Conservation (phyloP, 1,140 invertebrate species). For the Aphelinus atriplicis region DNA sequence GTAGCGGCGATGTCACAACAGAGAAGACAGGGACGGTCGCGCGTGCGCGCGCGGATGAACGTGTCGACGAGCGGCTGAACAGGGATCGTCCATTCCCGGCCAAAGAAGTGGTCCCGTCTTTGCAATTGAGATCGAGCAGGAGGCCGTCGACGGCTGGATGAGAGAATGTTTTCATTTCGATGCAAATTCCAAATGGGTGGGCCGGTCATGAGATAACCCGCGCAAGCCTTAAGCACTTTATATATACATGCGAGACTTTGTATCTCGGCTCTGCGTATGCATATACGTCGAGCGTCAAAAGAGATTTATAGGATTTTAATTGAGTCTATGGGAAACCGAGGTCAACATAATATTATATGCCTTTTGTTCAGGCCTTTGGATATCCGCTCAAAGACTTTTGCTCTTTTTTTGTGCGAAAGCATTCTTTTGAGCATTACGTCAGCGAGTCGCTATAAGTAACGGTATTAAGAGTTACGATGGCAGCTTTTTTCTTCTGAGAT, state of each 20-base stretch:
- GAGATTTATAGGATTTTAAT: constrained; percentile 23
- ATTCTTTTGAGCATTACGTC: too few relatives aligned
- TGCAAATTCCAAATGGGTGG: constrained; percentile 49
- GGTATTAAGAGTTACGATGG: too few relatives aligned
- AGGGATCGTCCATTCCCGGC: constrained; percentile 51
- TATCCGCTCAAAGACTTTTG: too few relatives aligned
- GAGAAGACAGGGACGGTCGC: constrained; percentile 30
- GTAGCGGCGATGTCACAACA: constrained; percentile 15
- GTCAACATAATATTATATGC: neutral
- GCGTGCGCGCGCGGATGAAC: constrained; percentile 40
- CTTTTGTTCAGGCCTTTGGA: too few relatives aligned
- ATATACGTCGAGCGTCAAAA: neutral
- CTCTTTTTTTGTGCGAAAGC: too few relatives aligned
- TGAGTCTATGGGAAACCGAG: neutral
- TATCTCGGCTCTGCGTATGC: neutral
- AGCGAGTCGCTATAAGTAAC: too few relatives aligned
- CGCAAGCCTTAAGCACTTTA: neutral
- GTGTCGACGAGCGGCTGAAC: constrained; percentile 50
- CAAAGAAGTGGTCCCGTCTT: constrained; percentile 45
- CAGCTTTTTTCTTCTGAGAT: too few relatives aligned
- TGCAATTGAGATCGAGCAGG: constrained; percentile 51
- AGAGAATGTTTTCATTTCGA: constrained; percentile 58
- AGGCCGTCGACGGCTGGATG: constrained; percentile 14
- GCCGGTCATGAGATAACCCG: neutral
- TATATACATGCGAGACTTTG: too few relatives aligned